Percentiles rank a stretch among this genome's conserved stretches.
These are phyloP conservation scores for Takifugu flavidus DNA, from an alignment of 2,113 vertebrate species.

Conservation along the genomic window DNA sequence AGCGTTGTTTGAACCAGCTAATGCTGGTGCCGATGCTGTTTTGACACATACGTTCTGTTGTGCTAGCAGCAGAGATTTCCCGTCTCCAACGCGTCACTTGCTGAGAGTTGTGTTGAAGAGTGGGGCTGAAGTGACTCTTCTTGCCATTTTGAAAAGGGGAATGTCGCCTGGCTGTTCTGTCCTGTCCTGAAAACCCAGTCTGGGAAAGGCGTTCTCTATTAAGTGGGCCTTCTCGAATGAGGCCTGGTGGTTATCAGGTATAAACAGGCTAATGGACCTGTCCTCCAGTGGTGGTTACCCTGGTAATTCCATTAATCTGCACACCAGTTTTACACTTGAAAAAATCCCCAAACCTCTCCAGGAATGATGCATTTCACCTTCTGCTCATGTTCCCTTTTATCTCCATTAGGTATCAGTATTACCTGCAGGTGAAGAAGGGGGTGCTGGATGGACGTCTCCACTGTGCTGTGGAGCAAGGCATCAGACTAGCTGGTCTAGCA, in stretches of 20 bases:
- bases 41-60: constrained; percentile 50
- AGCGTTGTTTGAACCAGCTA: constrained; percentile 30
- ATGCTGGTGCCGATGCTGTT: constrained; percentile 35
- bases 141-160: too few species aligned
- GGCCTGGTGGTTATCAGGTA: too few species aligned
- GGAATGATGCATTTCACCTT: constrained; percentile 2
- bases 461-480: constrained; percentile 85
- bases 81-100: too few species aligned
- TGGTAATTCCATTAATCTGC: too few species aligned
- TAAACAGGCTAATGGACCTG: too few species aligned
- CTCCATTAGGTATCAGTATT: constrained; percentile 89
- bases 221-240: too few species aligned
- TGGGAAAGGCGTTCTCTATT: too few species aligned
- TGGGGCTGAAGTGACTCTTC: too few species aligned
- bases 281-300: too few species aligned
- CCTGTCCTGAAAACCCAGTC: too few species aligned
- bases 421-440: constrained; percentile 97
- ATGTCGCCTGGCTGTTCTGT: too few species aligned
- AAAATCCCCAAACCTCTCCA: neutral
- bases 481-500: constrained; percentile 89
- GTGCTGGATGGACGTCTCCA: constrained; percentile 86
- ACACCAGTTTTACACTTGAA: neutral
- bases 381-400: neutral
- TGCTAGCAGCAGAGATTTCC: constrained; percentile 31
- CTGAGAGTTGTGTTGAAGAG: too few species aligned